Evolutionary conservation across 2,797 vertebrate species (phyloP).

Genomic region (Danio tinwini): DNA sequence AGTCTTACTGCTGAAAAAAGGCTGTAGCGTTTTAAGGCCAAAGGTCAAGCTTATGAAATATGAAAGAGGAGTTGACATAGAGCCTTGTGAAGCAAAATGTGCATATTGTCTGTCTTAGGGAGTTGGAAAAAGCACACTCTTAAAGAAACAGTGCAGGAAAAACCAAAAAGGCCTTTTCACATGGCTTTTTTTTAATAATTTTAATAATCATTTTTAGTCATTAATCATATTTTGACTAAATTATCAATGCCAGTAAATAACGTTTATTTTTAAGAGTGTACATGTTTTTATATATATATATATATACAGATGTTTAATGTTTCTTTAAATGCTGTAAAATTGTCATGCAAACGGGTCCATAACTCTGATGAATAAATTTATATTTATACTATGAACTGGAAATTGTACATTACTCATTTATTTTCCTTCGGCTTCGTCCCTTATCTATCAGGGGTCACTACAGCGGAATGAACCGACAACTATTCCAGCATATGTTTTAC

Average conservation of each 20-base stretch:
- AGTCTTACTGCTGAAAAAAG: constrained; percentile 36
- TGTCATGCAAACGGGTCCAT: constrained; percentile 42
- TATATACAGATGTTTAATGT: not conserved
- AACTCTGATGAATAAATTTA: constrained; percentile 1
- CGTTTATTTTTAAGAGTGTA: not conserved
- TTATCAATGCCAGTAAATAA: too few relatives aligned
- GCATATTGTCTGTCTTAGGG: constrained; percentile 24
- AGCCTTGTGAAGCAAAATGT: not conserved
- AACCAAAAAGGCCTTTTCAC: too few relatives aligned
- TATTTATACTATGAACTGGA: not conserved
- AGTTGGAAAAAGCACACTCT: too few relatives aligned
- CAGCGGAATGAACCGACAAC: too few relatives aligned
- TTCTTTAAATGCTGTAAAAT: constrained; percentile 5
- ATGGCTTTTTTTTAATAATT: too few relatives aligned
- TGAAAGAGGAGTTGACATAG: constrained; percentile 10
- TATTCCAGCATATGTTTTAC: too few relatives aligned
- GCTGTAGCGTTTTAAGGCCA: constrained; percentile 19
- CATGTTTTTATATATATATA: not conserved
- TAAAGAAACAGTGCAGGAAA: too few relatives aligned
- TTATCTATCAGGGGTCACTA: too few relatives aligned
- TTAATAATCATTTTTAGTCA: too few relatives aligned
- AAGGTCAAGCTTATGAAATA: constrained; percentile 19
- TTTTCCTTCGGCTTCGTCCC: too few relatives aligned
- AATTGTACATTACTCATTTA: too few relatives aligned
- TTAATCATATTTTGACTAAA: too few relatives aligned